Base-by-base conservation (phyloP, 2,113 vertebrate genomes). In the Dipodomys ordii region DNA sequence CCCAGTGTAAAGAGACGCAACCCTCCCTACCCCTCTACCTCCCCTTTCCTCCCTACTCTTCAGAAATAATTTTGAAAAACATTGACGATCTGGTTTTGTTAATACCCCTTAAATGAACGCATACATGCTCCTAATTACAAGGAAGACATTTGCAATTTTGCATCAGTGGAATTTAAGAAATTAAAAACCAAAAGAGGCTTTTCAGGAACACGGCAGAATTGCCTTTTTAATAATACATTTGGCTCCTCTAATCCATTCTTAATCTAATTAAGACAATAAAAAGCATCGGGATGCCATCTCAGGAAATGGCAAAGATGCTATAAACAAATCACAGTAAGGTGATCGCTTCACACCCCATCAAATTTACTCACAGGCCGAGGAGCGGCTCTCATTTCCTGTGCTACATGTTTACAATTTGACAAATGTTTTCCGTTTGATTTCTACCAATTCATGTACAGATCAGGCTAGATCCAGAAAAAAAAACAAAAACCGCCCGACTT, bases 191-290 rank as follows among this genome's bases (percentile, higher is more conserved):
- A 95, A 92, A 9, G 67, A 76, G 18, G 12, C 9, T 69, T 96
- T 95, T 83, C 81, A 95, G 95, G 92, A 94, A 96, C 49, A 82
- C 39, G 82, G 71, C 68, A 35, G 87, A 97, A 97, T 87, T 93
- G 96, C 53, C 73, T 95, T 96, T 96, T 92, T 69, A 97, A 82
- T 82, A 95, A 93, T 92, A 97, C 82, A 92, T 86, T 91, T 88
- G 35, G 90, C 94, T 93, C 71, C 60, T 92, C 86, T 77, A 97
- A 97, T 97, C 67, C 78, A 80, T 83, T 94, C 86, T 92, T 96
- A 95, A 97, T 96, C 96, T 96, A 95, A 97, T 97, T 96, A 97
- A 74, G 79, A 93, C 49, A 86, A 81, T 88, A 90, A 97, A 96
- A 92, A 97, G 72, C 96, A 94, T 32, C 32, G 90, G 6, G 64